Conservation (phyloP, 2,113 vertebrate species). For the Sterrhoptilus dennistouni region DNA sequence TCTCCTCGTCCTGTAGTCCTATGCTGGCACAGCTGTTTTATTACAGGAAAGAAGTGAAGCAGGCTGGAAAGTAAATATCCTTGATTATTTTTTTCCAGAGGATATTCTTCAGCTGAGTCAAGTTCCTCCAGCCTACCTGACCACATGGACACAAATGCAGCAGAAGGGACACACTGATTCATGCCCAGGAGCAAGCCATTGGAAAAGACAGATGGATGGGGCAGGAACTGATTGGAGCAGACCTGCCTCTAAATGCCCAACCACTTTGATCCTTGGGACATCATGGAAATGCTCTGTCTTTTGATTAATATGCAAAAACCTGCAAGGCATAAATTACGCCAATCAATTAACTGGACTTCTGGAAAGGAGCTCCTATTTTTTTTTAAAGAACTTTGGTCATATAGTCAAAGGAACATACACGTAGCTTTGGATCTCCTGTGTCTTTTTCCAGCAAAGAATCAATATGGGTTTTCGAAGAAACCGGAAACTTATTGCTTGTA, state of each 20-base stretch:
- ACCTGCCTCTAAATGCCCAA: neutral
- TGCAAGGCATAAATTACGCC: constrained; percentile 6
- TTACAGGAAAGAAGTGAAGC: neutral
- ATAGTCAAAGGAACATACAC: neutral
- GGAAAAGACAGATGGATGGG: neutral
- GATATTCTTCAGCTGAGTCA: neutral
- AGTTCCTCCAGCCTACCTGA: neutral
- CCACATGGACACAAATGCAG: neutral
- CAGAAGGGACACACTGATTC: neutral
- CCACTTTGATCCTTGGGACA: neutral
- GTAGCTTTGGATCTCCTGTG: neutral
- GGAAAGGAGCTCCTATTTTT: neutral
- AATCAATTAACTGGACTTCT: constrained; percentile 36
- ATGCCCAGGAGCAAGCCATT: fast-evolving
- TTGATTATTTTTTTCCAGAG: neutral
- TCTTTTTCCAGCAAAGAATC: neutral
- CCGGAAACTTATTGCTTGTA: neutral
- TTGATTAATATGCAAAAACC: constrained; percentile 45
- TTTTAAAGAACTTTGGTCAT: constrained; percentile 8
- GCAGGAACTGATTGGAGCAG: neutral
- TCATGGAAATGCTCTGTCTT: neutral
- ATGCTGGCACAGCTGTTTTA: neutral
- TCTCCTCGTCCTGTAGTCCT: fast-evolving
- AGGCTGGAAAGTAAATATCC: neutral
- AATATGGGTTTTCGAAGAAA: neutral